Conservation (phyloP, 1,140 invertebrate species). For the Tetragnatha versicolor region DNA sequence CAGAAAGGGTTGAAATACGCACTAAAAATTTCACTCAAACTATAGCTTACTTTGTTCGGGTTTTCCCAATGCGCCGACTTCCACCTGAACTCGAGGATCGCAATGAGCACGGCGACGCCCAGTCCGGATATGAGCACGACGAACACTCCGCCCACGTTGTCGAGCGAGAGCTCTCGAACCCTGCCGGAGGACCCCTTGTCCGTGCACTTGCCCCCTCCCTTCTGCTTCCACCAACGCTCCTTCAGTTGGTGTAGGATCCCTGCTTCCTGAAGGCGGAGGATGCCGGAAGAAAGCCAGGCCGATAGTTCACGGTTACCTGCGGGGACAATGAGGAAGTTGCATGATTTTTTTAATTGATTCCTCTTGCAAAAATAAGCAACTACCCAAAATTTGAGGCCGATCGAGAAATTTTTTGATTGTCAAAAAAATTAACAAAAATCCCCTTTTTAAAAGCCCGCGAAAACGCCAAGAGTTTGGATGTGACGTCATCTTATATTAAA, state of each 20-base stretch:
- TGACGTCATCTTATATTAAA: too few species aligned
- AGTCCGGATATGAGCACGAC: constrained; percentile 67
- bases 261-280: constrained; percentile 66
- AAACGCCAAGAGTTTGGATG: too few species aligned
- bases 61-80: constrained; percentile 55
- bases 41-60: constrained; percentile 26
- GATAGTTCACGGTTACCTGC: constrained; percentile 31
- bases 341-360: not conserved
- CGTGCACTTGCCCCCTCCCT: constrained; percentile 58
- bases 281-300: constrained; percentile 61
- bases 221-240: constrained; percentile 62
- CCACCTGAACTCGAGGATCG: constrained; percentile 58
- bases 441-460: too few species aligned
- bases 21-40: not conserved
- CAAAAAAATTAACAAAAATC: too few species aligned
- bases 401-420: too few species aligned
- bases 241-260: constrained; percentile 65
- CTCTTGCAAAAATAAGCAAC: not conserved
- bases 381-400: too few species aligned
- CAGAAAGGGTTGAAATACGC: too few species aligned
- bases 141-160: constrained; percentile 67
- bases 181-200: constrained; percentile 60
- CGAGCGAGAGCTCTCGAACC: constrained; percentile 59
- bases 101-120: constrained; percentile 59
- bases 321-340: not conserved